These are phyloP conservation scores for Carassius auratus DNA, from an alignment of 2,113 vertebrate species.

Conservation along the genomic window DNA sequence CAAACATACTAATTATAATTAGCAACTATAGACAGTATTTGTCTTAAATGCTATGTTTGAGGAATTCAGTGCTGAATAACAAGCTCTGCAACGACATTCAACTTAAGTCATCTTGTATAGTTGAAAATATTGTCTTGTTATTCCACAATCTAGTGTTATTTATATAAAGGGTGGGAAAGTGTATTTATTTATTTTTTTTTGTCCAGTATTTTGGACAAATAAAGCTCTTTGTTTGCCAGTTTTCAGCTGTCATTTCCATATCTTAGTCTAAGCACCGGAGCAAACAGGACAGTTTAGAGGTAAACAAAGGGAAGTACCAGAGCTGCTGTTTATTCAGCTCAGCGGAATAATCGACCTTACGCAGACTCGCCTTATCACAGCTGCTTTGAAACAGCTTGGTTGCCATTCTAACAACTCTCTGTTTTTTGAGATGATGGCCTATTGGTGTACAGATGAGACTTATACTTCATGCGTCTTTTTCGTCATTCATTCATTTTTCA, in stretches of 20 bases:
- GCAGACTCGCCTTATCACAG: constrained; percentile 32
- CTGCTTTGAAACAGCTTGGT: constrained; percentile 8
- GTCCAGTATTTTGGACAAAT: not conserved
- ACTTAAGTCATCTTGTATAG: not conserved
- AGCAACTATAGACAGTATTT: not conserved
- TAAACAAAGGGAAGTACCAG: constrained; percentile 43
- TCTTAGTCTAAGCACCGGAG: constrained; percentile 11
- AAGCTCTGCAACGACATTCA: not conserved
- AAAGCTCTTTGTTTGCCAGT: not conserved
- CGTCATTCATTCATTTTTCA: not conserved
- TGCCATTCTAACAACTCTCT: constrained; percentile 22
- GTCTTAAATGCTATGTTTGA: not conserved
- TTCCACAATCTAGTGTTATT: not conserved
- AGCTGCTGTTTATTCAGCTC: constrained; percentile 39
- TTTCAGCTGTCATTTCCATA: constrained; percentile 24
- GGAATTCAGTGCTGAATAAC: too few species aligned
- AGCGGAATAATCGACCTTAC: constrained; percentile 46
- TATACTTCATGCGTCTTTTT: not conserved
- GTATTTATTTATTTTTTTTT: not conserved
- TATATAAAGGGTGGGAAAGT: not conserved
- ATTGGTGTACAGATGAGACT: not conserved
- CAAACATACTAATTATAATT: too few species aligned
- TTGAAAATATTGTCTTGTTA: not conserved
- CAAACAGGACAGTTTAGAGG: constrained; percentile 29
- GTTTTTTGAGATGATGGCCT: constrained; percentile 27